Conservation (phyloP, 2,113 vertebrate species). For the Corythornis cristatus region DNA sequence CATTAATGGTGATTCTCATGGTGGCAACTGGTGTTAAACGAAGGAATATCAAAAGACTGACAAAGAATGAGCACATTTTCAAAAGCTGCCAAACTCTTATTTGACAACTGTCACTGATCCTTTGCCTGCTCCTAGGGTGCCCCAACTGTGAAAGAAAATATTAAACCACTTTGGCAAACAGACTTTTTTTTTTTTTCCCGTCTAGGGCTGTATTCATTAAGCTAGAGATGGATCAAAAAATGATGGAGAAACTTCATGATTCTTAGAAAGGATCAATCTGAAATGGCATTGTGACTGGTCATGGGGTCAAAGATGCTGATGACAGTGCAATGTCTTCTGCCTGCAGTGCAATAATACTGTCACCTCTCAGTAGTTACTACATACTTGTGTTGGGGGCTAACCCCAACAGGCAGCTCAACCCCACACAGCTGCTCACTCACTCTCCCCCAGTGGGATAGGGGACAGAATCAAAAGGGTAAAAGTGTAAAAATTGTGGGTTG, state of each 20-base stretch:
- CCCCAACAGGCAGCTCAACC: not conserved
- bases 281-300: not conserved
- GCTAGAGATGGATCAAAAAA: not conserved
- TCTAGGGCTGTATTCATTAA: not conserved
- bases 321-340: not conserved
- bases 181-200: accelerated
- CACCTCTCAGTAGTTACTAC: not conserved
- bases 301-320: not conserved
- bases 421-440: not conserved
- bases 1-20: not conserved
- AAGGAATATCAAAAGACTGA: not conserved
- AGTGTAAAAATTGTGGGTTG: accelerated
- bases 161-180: not conserved
- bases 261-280: not conserved
- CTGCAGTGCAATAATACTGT: not conserved
- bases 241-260: not conserved
- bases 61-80: not conserved
- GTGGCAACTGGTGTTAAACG: not conserved
- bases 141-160: not conserved
- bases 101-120: not conserved
- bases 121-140: not conserved
- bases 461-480: not conserved
- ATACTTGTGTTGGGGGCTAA: not conserved
- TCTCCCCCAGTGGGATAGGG: no score
- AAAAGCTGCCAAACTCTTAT: not conserved